Base-by-base conservation (phyloP, 2,113 vertebrate species). In the Ranitomeya variabilis region DNA sequence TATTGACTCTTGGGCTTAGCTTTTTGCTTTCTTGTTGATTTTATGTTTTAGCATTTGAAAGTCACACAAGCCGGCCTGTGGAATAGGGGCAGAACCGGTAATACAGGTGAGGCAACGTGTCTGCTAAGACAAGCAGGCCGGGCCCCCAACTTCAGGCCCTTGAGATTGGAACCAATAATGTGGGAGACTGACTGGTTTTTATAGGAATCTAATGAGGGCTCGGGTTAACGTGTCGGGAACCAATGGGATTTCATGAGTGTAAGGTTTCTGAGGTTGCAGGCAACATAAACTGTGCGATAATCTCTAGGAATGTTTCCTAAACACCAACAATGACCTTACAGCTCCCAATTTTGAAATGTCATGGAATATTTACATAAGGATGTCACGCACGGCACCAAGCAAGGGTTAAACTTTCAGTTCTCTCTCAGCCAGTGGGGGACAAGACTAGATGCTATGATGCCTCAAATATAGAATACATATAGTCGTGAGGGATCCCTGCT, bases 41-140 rank as follows among this genome's bases (percentile, higher is more conserved):
- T 89, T 78, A 51, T 79, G 52, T 66, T 78, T 31, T 66, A 67
- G 16, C 19, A 62, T 84, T 83, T 52, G n/a, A 73, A 55, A 88
- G 59, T 66, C 81, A 84, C 71, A 78, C 57, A 83, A 78, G 23
- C n/a, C 54, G 71, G 69, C 67, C 26, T 74, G 21, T n/a, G 80
- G 80, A n/a, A 83, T 89, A 89, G 57, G 80, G 71, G 87, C 37
- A 78, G 60, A 89, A 89, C 87, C n/a, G 81, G 87, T 84, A 84
- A 78, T 66, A 64, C 87, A 78, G 81, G 87, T 77, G 80, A 37
- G 62, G 71, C 80, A 55, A 67, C 18, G 21, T 78, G 69, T 83
- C 87, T 76, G 26, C 80, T 45, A 8, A 64, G 87, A 74, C 69
- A 77, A 21, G 57, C 1, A 11, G 9, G 59, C 7, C 55, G 62